Evolutionary conservation across 2,113 vertebrate genomes (phyloP).

Genomic region (cattle (Bos taurus)): DNA sequence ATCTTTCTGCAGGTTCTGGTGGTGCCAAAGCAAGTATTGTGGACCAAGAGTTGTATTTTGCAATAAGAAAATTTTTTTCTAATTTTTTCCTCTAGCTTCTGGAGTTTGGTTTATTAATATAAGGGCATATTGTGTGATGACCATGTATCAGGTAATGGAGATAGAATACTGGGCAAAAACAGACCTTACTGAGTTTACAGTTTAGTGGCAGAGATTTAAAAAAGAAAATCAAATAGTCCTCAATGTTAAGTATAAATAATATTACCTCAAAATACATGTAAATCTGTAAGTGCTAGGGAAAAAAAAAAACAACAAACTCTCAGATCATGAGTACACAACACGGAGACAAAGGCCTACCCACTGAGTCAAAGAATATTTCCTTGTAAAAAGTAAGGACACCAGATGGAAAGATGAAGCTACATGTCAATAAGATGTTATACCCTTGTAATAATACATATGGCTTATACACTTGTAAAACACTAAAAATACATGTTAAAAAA

Average conservation of each 20-base stretch:
- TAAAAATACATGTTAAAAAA: not conserved
- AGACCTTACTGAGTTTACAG: not conserved
- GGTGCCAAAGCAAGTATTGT: not conserved
- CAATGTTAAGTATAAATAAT: not conserved
- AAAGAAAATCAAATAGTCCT: not conserved
- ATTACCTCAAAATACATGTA: not conserved
- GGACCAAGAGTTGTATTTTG: not conserved
- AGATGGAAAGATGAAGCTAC: not conserved
- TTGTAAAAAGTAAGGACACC: not conserved
- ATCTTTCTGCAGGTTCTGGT: not conserved
- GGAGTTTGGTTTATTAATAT: not conserved
- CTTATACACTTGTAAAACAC: not conserved
- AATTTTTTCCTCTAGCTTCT: not conserved
- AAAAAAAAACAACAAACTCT: not conserved
- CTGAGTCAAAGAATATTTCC: not conserved
- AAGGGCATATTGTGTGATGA: not conserved
- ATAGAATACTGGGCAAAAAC: not conserved
- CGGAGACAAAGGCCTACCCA: not conserved
- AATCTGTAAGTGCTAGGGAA: not conserved
- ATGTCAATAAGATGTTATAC: not conserved
- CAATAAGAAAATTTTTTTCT: not conserved
- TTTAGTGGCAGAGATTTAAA: not conserved
- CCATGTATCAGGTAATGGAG: not conserved
- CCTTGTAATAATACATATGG: not conserved
- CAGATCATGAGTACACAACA: not conserved